Conservation (phyloP, 2,113 vertebrate species). For the Rhea pennata region DNA sequence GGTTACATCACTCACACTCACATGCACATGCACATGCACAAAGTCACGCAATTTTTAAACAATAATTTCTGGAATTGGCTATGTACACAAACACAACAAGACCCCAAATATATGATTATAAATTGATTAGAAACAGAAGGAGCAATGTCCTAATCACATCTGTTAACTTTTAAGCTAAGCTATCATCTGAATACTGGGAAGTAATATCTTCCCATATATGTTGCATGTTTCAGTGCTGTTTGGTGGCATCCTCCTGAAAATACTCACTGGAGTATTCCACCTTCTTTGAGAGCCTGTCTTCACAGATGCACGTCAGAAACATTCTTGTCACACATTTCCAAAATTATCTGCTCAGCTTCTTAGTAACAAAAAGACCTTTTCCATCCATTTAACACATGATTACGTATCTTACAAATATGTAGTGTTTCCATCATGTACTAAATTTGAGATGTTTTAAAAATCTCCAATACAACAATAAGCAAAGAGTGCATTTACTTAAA, state of each 20-base stretch:
- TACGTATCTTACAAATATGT: background rate
- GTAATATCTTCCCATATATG: background rate
- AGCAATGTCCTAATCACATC: background rate
- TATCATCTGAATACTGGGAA: background rate
- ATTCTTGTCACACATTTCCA: background rate
- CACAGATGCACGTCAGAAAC: background rate
- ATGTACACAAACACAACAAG: background rate
- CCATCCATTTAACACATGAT: background rate
- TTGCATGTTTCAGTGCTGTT: background rate
- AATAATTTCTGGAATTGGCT: background rate
- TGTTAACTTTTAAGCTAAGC: slow-evolving; percentile 10
- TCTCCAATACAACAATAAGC: background rate
- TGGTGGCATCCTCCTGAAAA: slow-evolving; percentile 17
- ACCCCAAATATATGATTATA: background rate
- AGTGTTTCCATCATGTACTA: background rate
- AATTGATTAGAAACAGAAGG: slow-evolving; percentile 2
- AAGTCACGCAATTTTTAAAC: background rate
- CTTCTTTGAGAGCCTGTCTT: slow-evolving; percentile 11
- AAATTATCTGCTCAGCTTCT: background rate
- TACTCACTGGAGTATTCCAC: background rate
- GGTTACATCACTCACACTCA: background rate
- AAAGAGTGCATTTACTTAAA: background rate
- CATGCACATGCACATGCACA: background rate
- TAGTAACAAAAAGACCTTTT: background rate
- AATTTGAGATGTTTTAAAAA: background rate